Evolutionary conservation across 2,797 vertebrate genomes (phyloP).

Genomic region (Enteromius mattozi): DNA sequence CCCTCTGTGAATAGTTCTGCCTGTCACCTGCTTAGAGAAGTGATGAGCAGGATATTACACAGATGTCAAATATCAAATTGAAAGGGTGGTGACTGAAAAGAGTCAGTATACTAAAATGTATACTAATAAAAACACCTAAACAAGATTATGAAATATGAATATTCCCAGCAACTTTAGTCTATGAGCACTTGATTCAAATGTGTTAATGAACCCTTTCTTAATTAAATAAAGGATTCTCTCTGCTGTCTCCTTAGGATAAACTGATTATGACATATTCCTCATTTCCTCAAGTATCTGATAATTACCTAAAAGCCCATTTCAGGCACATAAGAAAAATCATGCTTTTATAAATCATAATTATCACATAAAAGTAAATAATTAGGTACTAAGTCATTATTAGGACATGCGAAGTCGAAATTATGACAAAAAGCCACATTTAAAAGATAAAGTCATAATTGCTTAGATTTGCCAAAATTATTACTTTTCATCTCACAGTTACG

Average conservation of each 20-base stretch:
- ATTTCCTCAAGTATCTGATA: neutral
- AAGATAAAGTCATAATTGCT: neutral
- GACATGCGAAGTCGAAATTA: neutral
- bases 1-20: neutral
- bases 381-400: neutral
- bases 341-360: neutral
- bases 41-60: conserved; percentile 7
- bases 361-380: neutral
- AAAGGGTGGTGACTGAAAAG: neutral
- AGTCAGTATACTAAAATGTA: neutral
- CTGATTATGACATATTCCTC: neutral
- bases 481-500: neutral
- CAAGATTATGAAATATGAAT: neutral
- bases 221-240: no score
- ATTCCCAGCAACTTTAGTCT: neutral
- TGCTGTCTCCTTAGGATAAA: neutral
- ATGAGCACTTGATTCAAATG: neutral
- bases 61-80: neutral
- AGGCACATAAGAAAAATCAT: neutral
- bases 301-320: neutral
- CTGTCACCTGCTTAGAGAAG: conserved; percentile 15
- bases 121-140: neutral
- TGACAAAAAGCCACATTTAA: neutral
- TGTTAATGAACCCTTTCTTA: neutral
- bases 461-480: neutral